These are phyloP conservation scores for Aldrovandia affinis DNA, from an alignment of 2,797 vertebrate genomes.

Conservation along the genomic window DNA sequence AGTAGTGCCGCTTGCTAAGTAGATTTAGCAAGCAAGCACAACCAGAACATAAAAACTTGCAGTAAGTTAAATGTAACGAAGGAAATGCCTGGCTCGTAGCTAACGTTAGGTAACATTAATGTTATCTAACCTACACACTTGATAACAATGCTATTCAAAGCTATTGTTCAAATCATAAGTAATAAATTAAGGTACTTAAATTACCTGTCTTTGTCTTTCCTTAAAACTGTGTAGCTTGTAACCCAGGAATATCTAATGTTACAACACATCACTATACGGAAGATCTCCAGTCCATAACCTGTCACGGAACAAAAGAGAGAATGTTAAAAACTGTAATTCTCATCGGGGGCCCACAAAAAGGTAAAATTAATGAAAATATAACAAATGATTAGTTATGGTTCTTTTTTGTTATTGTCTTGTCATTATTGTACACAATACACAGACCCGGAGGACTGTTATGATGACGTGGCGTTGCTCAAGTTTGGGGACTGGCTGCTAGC, in stretches of 20 bases:
- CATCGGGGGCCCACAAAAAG: conserved; percentile 94
- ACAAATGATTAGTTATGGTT: background rate
- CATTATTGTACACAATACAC: background rate
- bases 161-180: background rate
- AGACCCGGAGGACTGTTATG: background rate
- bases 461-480: conserved; percentile 24
- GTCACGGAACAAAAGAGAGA: conserved; percentile 22
- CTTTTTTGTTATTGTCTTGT: background rate
- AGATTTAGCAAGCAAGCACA: background rate
- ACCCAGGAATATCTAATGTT: background rate
- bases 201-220: background rate
- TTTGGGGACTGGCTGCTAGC: background rate
- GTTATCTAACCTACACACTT: background rate
- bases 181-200: background rate
- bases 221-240: background rate
- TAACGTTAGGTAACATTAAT: background rate
- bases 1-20: background rate
- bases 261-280: background rate
- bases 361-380: conserved; percentile 61
- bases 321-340: conserved; percentile 93
- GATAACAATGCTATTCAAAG: background rate
- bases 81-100: too few relatives aligned
- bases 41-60: background rate
- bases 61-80: background rate
- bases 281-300: background rate